Evolutionary conservation across 2,888 invertebrate genomes (phyloP).

Genomic region (Caenorhabditis imperialis): DNA sequence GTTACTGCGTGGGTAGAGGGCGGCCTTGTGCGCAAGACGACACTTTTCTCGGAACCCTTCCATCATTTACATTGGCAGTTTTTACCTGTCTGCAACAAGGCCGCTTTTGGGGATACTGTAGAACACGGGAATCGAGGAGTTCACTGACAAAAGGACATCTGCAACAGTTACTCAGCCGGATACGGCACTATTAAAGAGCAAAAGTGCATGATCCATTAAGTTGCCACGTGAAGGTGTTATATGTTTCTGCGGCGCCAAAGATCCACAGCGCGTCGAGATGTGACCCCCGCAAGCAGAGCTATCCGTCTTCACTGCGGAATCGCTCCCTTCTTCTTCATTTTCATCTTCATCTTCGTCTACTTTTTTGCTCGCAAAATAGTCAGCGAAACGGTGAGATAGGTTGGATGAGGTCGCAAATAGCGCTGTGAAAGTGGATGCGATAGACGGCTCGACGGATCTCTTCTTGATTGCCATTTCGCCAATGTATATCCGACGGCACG

Average conservation of each 20-base stretch:
- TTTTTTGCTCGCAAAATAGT: constrained; percentile 43
- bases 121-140: too few relatives aligned
- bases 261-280: too few relatives aligned
- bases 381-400: constrained; percentile 18
- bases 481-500: constrained; percentile 39
- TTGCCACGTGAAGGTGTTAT: too few relatives aligned
- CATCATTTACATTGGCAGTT: constrained; percentile 11
- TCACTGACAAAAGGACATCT: neutral
- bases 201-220: too few relatives aligned
- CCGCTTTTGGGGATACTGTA: too few relatives aligned
- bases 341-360: constrained; percentile 40
- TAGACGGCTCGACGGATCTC: constrained; percentile 37
- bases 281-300: neutral
- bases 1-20: constrained; percentile 42
- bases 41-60: constrained; percentile 30
- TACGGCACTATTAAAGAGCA: too few relatives aligned
- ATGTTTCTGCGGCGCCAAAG: constrained; percentile 10
- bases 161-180: too few relatives aligned
- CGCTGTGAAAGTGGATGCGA: neutral
- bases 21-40: constrained; percentile 14
- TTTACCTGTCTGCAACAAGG: too few relatives aligned
- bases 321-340: constrained; percentile 21
- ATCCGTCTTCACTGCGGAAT: constrained; percentile 16
- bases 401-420: constrained; percentile 2
- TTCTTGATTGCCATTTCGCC: constrained; percentile 48